These are phyloP conservation scores for Archips crataeganus DNA, from an alignment of 2,888 invertebrate species.

Conservation along the genomic window DNA sequence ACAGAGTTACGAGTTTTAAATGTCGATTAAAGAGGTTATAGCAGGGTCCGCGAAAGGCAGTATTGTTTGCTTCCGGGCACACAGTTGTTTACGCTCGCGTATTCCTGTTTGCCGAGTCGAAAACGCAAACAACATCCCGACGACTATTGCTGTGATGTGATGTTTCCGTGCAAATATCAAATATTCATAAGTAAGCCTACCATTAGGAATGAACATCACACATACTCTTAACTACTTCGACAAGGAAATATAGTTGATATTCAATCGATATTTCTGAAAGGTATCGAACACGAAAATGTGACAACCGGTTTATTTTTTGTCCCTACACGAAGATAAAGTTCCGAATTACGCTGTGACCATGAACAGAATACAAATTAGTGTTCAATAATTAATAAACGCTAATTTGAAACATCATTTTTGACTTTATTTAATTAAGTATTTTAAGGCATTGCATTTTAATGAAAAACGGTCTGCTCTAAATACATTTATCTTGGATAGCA, in stretches of 20 bases:
- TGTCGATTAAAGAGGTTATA: conserved; percentile 47
- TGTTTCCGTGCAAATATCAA: conserved; percentile 49
- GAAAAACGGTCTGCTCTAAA: not conserved
- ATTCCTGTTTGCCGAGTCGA: conserved; percentile 64
- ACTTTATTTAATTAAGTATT: conserved; percentile 11
- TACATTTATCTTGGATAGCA: not conserved
- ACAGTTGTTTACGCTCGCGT: conserved; percentile 59
- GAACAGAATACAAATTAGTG: conserved; percentile 32
- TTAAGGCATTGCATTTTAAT: not conserved
- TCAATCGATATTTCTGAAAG: conserved; percentile 26
- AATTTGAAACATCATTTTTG: conserved; percentile 31
- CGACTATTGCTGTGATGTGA: conserved; percentile 50
- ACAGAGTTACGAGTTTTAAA: conserved; percentile 42
- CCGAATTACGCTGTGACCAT: conserved; percentile 33
- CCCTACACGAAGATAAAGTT: conserved; percentile 27
- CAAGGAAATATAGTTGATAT: conserved; percentile 12
- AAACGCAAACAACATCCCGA: conserved; percentile 57
- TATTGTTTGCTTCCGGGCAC: conserved; percentile 54
- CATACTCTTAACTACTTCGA: conserved; percentile 9
- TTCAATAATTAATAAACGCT: conserved; percentile 36
- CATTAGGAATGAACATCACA: conserved; percentile 32
- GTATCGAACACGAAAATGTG: conserved; percentile 11
- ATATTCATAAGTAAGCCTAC: conserved; percentile 46
- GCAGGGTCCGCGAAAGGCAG: conserved; percentile 37
- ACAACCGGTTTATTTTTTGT: conserved; percentile 32